Conservation (phyloP, 2,888 invertebrate genomes). For the Dendrolimus pini region DNA sequence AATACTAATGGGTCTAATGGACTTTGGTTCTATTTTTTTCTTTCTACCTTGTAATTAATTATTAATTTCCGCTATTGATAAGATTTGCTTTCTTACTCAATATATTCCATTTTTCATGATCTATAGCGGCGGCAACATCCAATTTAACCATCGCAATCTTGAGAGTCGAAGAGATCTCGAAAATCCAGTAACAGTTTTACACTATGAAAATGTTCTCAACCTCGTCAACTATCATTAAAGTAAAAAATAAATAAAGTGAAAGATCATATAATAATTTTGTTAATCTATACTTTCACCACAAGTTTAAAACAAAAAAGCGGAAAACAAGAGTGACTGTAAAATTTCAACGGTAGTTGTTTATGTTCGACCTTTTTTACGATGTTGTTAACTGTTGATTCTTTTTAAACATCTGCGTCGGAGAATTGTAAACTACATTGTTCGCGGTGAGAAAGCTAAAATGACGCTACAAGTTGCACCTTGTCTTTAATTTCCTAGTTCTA, state of each 20-base stretch:
- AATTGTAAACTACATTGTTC: slow-evolving; percentile 70
- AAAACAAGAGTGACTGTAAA: slow-evolving; percentile 60
- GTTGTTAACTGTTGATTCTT: slow-evolving; percentile 73
- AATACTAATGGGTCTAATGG: too few relatives aligned
- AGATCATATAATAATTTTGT: not conserved
- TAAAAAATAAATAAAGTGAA: not conserved
- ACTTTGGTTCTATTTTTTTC: too few relatives aligned
- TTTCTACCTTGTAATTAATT: too few relatives aligned
- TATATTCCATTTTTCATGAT: too few relatives aligned
- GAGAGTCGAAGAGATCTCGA: too few relatives aligned
- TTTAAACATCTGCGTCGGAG: slow-evolving; percentile 67
- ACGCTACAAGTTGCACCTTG: slow-evolving; percentile 21
- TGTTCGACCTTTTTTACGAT: slow-evolving; percentile 67
- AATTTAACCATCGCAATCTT: too few relatives aligned
- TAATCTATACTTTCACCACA: slow-evolving; percentile 18
- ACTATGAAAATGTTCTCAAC: too few relatives aligned
- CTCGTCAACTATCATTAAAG: not conserved
- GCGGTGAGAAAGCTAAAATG: slow-evolving; percentile 46
- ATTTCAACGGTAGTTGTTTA: slow-evolving; percentile 68
- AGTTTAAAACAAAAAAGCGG: slow-evolving; percentile 30
- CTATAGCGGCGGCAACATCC: too few relatives aligned
- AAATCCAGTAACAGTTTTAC: too few relatives aligned
- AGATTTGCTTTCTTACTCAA: too few relatives aligned
- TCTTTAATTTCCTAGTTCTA: slow-evolving; percentile 18
- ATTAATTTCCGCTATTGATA: too few relatives aligned